These are phyloP conservation scores for Brienomyrus longianalis DNA, from an alignment of 2,113 vertebrate species.

Conservation along the genomic window DNA sequence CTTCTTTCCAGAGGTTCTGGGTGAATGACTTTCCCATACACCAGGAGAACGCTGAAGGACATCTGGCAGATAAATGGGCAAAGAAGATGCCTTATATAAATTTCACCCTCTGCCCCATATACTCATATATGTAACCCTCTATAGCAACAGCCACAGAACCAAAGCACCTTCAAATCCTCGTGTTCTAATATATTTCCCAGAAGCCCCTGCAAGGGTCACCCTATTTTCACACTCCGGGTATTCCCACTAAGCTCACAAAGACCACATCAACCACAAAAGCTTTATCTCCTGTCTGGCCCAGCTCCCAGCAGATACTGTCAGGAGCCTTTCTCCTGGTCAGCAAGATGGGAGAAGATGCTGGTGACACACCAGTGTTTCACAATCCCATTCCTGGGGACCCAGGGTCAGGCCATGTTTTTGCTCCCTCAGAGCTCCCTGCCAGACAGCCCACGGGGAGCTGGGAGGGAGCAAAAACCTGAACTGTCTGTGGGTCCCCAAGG, in stretches of 20 bases:
- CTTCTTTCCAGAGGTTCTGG: conserved; percentile 2
- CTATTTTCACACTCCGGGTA: neutral
- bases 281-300: neutral
- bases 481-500: neutral
- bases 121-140: neutral
- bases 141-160: neutral
- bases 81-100: neutral
- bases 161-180: neutral
- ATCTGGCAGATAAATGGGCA: conserved; percentile 1
- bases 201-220: neutral
- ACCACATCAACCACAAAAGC: neutral
- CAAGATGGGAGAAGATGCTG: neutral
- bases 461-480: neutral
- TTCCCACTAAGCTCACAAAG: neutral
- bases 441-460: neutral
- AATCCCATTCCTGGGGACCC: neutral
- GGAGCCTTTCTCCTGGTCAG: neutral
- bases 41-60: neutral
- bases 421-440: neutral
- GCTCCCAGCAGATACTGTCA: neutral
- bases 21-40: conserved; percentile 2
- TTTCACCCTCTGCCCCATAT: neutral
- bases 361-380: neutral
- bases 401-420: neutral
- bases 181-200: conserved; percentile 1